Base-by-base conservation (phyloP, 2,113 vertebrate species). In the Epinephelus moara region DNA sequence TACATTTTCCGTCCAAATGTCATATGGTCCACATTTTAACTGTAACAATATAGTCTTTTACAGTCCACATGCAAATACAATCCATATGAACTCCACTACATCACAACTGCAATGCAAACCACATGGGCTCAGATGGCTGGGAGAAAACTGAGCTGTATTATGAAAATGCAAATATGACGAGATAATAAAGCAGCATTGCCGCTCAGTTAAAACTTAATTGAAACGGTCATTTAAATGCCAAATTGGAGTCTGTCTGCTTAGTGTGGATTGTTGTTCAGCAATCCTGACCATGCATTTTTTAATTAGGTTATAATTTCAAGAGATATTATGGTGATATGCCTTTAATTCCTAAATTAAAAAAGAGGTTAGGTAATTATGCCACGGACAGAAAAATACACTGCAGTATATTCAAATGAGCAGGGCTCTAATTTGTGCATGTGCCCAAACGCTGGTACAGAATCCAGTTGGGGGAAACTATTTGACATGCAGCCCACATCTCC, bases 401-500 rank as follows among this genome's bases (percentile, higher is more conserved):
- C 67, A 75, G 60, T 23, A 40, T 74, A 84, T 82, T 82, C 9
- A 85, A 81, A 90, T 83, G 47, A 80, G 73, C 2, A 25, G 10
- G 15, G 4, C 47, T 80, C 42, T 70, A 63, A 87, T 91, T 73
- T 82, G 70, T 61, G 49, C 49, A 70, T 27, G 75, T 50, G 53
- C 12, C 23, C n/a, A 60, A 72, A 85, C 3, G 18, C 42, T 80
- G 30, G 52, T 45, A 52, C 55, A 63, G 42, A 75, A 74, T 84
- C 8, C 62, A 70, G 66, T 62, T 77, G 3, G 3, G 33, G 40
- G 37, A 71, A 78, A 50, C 25, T 87, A 60, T 71, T 93, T 89
- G 67, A 89, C 84, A 94, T 92, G 82, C 89, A 90, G 82, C 45
- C 69, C 66, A 72, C 85, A 91, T 85, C 57, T 70, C 64, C 67